Base-by-base conservation (phyloP, 2,888 invertebrate species). In the Phengaris arion region DNA sequence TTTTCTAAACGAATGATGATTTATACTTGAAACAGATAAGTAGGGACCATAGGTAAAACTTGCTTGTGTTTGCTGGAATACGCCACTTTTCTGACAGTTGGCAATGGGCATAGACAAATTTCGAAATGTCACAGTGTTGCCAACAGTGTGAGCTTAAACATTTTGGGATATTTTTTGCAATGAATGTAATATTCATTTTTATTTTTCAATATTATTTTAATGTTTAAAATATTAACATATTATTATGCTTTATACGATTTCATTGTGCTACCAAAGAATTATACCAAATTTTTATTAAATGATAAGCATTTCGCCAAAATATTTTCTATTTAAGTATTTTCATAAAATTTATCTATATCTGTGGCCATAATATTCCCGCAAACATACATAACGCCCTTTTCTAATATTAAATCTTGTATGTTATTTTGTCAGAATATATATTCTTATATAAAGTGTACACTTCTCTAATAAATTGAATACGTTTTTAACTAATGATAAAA, bases 1-100 rank as follows among this genome's bases (percentile, higher is more conserved):
- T 69, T 75, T 75, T 75, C 57, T 69, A 57, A 70, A 79, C 79
- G 81, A 81, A 81, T 83, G 82, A 85, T 85, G 80, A 81, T 74
- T 84, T 81, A 82, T 84, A 84, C 85, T 83, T 85, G 85, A 85
- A 85, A 80, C 81, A 79, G 85, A 86, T 86, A 85, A 86, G 88
- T 91, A 91, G 92, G 92, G 91, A 91, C 92, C 92, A 92, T 91
- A 91, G 91, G 87, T 81, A 84, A 83, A 84, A 84, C 82, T 81
- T 79, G 81, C 84, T 84, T 87, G 85, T 87, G 86, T 86, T 82
- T 81, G 84, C 85, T 87, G 84, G 80, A 77, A 73, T 57, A 69
- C 59, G 64, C 52, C 72, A 52, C 52, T 51, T 54, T 72, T 54
- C 51, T 54, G 46, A 72, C 51, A 54, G 46, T 54, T 72, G 54